Evolutionary conservation across 2,113 vertebrate species (phyloP), one percentile per base, ranked within the genome.

Genomic region (Scolopax mira): DNA sequence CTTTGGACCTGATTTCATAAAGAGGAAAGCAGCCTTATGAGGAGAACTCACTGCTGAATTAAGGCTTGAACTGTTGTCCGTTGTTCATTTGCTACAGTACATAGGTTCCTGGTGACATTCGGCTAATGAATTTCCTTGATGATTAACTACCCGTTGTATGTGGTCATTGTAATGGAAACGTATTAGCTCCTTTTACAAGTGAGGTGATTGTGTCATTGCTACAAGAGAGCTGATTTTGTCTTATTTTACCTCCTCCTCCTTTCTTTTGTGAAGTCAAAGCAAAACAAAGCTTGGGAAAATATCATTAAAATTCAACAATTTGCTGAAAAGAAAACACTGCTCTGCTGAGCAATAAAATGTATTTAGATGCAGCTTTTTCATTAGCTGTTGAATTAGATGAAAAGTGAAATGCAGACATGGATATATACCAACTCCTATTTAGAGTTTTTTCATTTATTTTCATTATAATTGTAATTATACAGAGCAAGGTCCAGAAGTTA

Each of bases 81-180:
- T 89, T 97, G 96, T 94, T 98, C 94, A 91, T 95, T 96, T 98
- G 85, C 93, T 92, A 96, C 91, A 97, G 13, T 49, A 97, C 90
- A 92, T 49, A 96, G 85, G 75, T 86, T 97, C 89, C 77, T 85
- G 78, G 92, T 97, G 97, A 98, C 97, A 97, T 97, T 96, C 96
- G 96, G 89, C 93, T 98, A 98, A 98, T 98, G 87, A 96, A 98
- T 98, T 98, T 97, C 94, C 97, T 96, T 97, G 94, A 94, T 98
- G 97, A 98, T 98, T 98, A 98, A 98, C 96, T 98, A 97, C 91
- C 83, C 15, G 0, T 97, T 97, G 90, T 91, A 95, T 72, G 33
- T 51, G 69, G 78, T 65, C 78, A 92, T 95, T 97, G 90, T 89
- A 95, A 97, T 69, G 89, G 94, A 95, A 95, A 97, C 9, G 14